A percentile compares a stretch with the other conserved stretches of the same genome.
These are phyloP conservation scores for Perognathus longimembris DNA, from an alignment of 2,113 vertebrate species.

Conservation along the genomic window DNA sequence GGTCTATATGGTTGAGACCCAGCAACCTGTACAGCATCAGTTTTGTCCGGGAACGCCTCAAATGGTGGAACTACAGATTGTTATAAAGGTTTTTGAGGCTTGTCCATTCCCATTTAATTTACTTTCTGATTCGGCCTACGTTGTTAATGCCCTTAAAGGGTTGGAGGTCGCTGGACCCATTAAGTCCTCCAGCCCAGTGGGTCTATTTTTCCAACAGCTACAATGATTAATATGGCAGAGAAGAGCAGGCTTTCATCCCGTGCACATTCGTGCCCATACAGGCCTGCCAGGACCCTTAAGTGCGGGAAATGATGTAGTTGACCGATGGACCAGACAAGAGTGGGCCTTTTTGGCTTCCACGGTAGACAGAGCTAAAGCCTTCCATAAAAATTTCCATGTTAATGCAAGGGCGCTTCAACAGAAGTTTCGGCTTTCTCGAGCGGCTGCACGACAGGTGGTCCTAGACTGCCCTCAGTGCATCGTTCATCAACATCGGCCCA, in stretches of 20 bases:
- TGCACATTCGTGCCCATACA: no score
- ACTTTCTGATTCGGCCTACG: neutral
- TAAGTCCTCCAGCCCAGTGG: neutral
- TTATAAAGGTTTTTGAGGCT: neutral
- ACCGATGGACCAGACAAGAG: neutral
- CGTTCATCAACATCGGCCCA: neutral
- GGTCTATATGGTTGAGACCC: neutral
- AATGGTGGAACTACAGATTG: neutral
- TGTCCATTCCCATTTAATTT: neutral
- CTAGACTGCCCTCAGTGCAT: neutral
- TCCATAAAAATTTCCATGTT: no score
- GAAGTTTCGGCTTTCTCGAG: no score
- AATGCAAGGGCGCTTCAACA: no score
- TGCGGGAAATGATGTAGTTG: neutral
- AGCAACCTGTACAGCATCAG: fast-evolving
- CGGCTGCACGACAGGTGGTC: neutral
- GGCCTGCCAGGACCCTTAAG: no score
- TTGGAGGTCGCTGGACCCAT: neutral
- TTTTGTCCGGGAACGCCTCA: neutral
- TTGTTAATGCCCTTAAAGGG: fast-evolving
- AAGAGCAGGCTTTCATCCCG: no score
- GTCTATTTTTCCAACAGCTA: neutral
- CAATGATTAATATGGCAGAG: no score
- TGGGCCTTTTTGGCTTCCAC: no score
- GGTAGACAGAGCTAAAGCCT: no score